Evolutionary conservation across 2,888 invertebrate genomes (phyloP).

Genomic region (Shargacucullia verbasci): DNA sequence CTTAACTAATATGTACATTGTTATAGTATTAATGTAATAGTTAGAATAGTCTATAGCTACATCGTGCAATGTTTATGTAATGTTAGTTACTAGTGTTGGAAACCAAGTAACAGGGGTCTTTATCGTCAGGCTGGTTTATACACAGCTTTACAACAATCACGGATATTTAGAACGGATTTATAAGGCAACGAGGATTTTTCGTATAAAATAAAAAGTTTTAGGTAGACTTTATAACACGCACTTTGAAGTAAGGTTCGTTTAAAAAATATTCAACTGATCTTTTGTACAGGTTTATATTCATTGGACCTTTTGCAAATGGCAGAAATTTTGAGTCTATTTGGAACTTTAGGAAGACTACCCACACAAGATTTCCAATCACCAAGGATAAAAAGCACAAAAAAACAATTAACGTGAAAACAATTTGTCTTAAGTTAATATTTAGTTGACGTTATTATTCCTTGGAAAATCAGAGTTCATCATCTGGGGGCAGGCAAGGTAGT

Average conservation of each 20-base stretch:
- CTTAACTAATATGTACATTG: conserved; percentile 48
- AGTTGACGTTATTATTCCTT: no score
- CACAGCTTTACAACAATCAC: conserved; percentile 57
- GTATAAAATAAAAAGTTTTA: no score
- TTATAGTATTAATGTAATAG: conserved; percentile 46
- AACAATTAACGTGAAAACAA: no score
- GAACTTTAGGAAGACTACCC: no score
- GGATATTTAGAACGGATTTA: conserved; percentile 28
- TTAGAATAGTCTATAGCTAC: conserved; percentile 43
- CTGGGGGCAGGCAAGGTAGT: no score
- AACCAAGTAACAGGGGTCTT: conserved; percentile 85
- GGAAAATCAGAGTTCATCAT: no score
- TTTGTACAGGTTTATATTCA: conserved; percentile 23
- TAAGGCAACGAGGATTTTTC: conserved; percentile 32
- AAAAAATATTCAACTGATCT: conserved; percentile 11
- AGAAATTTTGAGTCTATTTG: background rate
- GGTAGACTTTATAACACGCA: conserved; percentile 24
- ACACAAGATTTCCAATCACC: no score
- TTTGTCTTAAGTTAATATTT: no score
- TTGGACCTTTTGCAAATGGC: conserved; percentile 33
- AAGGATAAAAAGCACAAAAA: no score
- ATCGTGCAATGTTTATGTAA: conserved; percentile 55
- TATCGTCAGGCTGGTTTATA: conserved; percentile 77
- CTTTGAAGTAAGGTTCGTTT: conserved; percentile 34
- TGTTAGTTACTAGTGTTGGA: conserved; percentile 84